phyloP scores from a whole-genome alignment of 2,888 invertebrate genomes.

The Bombylius major region DNA sequence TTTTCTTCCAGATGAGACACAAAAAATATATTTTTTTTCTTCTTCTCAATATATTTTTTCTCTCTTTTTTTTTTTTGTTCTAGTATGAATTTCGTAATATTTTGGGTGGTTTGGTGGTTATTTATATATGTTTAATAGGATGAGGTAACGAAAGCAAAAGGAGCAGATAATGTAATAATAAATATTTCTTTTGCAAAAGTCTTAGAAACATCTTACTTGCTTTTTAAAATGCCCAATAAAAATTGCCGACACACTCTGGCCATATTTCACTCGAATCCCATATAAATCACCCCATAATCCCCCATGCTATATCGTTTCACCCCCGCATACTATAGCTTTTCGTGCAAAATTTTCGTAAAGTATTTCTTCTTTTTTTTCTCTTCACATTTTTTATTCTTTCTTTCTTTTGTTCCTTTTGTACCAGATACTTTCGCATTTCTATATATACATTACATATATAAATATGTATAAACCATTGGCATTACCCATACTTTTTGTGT shows the following conservation, averaged over 20 bases:
- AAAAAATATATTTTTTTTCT: too few relatives aligned
- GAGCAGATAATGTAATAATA: conserved; percentile 21
- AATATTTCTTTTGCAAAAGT: conserved; percentile 16
- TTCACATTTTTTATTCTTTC: background rate
- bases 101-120: background rate
- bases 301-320: conserved; percentile 32
- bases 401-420: background rate
- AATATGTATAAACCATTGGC: too few relatives aligned
- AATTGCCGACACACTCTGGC: conserved; percentile 40
- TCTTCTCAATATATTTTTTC: too few relatives aligned
- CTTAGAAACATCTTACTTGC: conserved; percentile 32
- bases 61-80: too few relatives aligned
- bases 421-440: background rate
- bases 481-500: too few relatives aligned
- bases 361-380: conserved; percentile 1
- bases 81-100: background rate
- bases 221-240: conserved; percentile 40
- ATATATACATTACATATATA: background rate
- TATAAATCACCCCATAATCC: conserved; percentile 40
- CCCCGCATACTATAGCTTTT: conserved; percentile 21
- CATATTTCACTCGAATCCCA: conserved; percentile 40
- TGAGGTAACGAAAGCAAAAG: background rate
- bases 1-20: background rate
- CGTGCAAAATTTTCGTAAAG: conserved; percentile 18
- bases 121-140: too few relatives aligned